Base-by-base conservation (phyloP, 1,140 invertebrate species). In the Drosophila nigromelanica region DNA sequence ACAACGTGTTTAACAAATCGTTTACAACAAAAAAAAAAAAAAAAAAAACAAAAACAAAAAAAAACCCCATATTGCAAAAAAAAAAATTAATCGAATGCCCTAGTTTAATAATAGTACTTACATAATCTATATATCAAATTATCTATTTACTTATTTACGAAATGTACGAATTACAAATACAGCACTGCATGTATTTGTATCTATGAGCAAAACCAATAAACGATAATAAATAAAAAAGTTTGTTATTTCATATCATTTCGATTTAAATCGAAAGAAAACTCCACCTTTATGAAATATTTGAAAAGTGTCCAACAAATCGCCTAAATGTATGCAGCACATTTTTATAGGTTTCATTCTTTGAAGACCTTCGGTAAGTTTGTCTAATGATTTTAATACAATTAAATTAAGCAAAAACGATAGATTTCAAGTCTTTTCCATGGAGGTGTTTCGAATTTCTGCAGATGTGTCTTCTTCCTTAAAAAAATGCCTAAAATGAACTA, bases 1-100 rank as follows among this genome's bases (percentile, higher is more conserved):
- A 59, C 27, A 80, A 79, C 62, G 59, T 81, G 63, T 83, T 83
- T 66, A 79, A 73, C 70, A 75, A 71, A 75, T 68, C 73, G 58
- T 66, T 70, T 56, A 62, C 47, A 58, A 80, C 39, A 68, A 27
- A n/a, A 73, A 27, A 6, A 30, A 4, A 18, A 21, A 18, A 11
- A 5, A 12, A 5, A 12, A 47, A 7, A 24, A 8, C 4, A 11
- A 47, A 21, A 24, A 45, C 3, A 21, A 45, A 45, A 8, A 64
- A 39, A 43, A 1, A 18, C 18, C 2, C 18, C 8, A 50, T 39
- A 8, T 50, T 50, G 8, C n/a, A 18, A 18, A 18, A 18, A 18
- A 18, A 24, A 5, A 27, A 52, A 30, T 39, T 45, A 40, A 48
- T 37, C 11, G 30, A 51, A 66, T 43, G 43, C 24, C 40, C 58